These are phyloP conservation scores for Chionoecetes opilio DNA, from an alignment of 1,140 invertebrate species.

Conservation along the genomic window DNA sequence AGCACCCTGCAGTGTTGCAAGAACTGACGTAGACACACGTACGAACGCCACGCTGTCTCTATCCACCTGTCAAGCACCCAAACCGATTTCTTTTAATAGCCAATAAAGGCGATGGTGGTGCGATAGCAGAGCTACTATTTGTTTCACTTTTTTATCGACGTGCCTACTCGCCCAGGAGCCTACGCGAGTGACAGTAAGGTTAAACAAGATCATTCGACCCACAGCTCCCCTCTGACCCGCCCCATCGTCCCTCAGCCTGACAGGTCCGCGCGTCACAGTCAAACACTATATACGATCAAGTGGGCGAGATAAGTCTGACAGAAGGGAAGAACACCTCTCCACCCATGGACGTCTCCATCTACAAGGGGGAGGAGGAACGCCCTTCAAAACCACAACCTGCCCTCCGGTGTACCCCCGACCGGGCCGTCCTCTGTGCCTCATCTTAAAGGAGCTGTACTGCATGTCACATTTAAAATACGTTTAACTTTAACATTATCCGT, in stretches of 20 bases:
- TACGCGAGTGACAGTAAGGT: neutral
- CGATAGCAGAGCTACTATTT: neutral
- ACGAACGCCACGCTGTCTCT: neutral
- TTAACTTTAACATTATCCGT: neutral
- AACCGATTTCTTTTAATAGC: neutral
- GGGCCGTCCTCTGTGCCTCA: neutral
- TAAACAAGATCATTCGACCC: neutral
- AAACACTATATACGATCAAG: constrained; percentile 50
- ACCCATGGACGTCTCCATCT: constrained; percentile 45
- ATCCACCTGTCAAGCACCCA: neutral
- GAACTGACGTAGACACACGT: neutral
- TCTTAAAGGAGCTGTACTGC: neutral
- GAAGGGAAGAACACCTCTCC: constrained; percentile 23
- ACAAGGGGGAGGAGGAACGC: neutral
- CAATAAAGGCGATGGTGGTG: neutral
- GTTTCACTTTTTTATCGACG: constrained; percentile 9
- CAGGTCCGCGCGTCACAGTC: constrained; percentile 29
- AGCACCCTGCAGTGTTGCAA: neutral
- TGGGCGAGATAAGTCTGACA: constrained; percentile 57
- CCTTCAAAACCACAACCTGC: neutral
- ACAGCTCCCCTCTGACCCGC: neutral
- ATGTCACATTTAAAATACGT: constrained; percentile 12
- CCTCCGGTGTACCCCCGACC: neutral
- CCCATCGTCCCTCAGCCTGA: constrained; percentile 1
- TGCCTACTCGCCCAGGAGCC: neutral